Evolutionary conservation across 2,888 invertebrate species (phyloP), one percentile per base, ranked within the genome.

Genomic region (Acleris emargana): DNA sequence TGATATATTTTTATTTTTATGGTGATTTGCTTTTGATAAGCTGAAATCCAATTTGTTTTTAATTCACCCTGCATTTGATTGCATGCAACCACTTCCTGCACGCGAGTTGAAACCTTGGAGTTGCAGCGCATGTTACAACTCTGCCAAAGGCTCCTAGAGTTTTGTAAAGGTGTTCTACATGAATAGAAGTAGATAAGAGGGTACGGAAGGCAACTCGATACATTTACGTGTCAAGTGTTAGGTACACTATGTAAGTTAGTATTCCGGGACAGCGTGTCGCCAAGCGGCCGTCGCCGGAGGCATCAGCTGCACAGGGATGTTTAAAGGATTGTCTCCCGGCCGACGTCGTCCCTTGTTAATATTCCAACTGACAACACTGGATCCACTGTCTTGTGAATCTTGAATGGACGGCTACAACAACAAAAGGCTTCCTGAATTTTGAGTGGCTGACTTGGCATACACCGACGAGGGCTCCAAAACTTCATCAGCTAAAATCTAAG

Each of bases 391-490:
- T 86, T 78, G 80, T 76, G 83, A 84, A 87, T 85, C 82, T 83
- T 84, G 86, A 87, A 86, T 82, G 86, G 84, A 82, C 80, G 78
- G 79, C 78, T 73, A 77, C 76, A 79, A 80, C 77, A 84, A 87
- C 87, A 87, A 87, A 83, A 82, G 84, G 78, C 82, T 80, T 82
- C 78, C 84, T 86, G 87, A 87, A 87, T 87, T 84, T 83, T 83
- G 84, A 87, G 79, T 77, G 83, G 86, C 80, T 79, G 79, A 79
- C 78, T 78, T 77, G 60, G 28, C 60, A 57, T 62, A 69, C 71
- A 73, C 77, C 69, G 77, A 72, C 76, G 76, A 74, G 77, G 74
- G 75, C 72, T 45, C 45, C 3, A 73, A 72, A 70, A 70, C 69
- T 67, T 68, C 66, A 73, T 78, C 51, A 53, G 64, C 58, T 28